Base-by-base conservation (phyloP, 2,113 vertebrate species). In the Lampris megalopsis region DNA sequence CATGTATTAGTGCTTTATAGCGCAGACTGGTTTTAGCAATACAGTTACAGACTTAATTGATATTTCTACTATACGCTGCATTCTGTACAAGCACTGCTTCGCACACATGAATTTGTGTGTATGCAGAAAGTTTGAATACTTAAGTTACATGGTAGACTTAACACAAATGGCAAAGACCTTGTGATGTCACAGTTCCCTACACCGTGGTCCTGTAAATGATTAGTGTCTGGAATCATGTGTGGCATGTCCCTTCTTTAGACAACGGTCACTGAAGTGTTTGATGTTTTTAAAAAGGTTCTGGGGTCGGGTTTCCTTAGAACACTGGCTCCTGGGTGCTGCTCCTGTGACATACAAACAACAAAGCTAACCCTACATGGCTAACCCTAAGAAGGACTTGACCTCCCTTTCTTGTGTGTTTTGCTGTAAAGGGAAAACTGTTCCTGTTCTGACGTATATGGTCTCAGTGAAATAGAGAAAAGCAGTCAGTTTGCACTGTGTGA, bases 1-100 rank as follows among this genome's bases (percentile, higher is more conserved):
- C 95, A 99, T 99, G 98, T 99, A 99, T 88, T 99, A 92, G 73
- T 64, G 48, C 71, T 87, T 64, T 77, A 72, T 68, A 76, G 85
- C 86, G 84, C 79, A 82, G 77, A 79, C 80, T 78, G 80, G 78
- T 86, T 72, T 73, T 53, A 87, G 85, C 86, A 87, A 91, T 91
- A 92, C 82, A 86, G 89, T 93, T 91, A 90, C 91, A 90, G 60
- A 88, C 62, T 70, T 77, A 89, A 86, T 69, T 71, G 64, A 71
- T 68, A 35, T 75, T 85, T 74, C 66, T 75, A 79, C 43, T 56
- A 80, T 63, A 89, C 84, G 86, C 86, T 88, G 88, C 82, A 52
- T 90, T 81, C 80, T 86, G 81, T 90, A 82, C 61, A 82, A 81
- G 89, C 90, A 90, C 85, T 90, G 89, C 83, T 90, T 75, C 77